Base-by-base conservation (phyloP, 2,888 invertebrate species). In the Deladenus siricidicola region DNA sequence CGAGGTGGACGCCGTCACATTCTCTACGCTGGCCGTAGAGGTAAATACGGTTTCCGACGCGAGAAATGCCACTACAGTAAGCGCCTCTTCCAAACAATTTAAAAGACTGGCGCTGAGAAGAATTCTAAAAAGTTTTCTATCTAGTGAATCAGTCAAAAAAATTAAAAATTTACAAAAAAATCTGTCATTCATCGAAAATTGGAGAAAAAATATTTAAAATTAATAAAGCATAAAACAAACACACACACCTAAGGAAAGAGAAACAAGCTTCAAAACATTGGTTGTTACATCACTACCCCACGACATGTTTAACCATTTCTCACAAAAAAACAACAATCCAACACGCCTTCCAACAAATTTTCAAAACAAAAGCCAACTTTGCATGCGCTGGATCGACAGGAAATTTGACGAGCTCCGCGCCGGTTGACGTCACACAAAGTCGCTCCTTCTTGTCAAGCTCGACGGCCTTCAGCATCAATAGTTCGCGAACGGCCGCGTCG, bases 351-450 rank as follows among this genome's bases (percentile, higher is more conserved):
- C n/a, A n/a, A n/a, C n/a, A n/a, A n/a, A n/a, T n/a, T n/a, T n/a
- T n/a, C n/a, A n/a, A n/a, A n/a, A n/a, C 6, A 19, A 92, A 80
- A 57, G 92, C 81, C 6, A 89, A 85, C 82, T 88, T 90, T 10
- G 90, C 85, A 79, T 88, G 87, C 68, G 87, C 85, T 0, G 96
- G 94, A 80, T 94, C 92, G 42, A 96, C 83, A 0, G 96, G 96
- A 80, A 92, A 92, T 17, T 85, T 84, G 0, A 89, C 85, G 90
- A 94, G 90, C 77, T 87, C 86, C 70, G 85, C 85, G 0, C 94
- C 94, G 0, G 88, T 72, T 0, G 84, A 81, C 0, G 91, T 92
- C 67, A 94, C 82, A 79, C 85, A 23, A 17, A 62, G 24, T 17
- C 58, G 29, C 30, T 24, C 53, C 10, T 58, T 66, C 49, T 63